A percentile compares a stretch with the other conserved stretches of the same genome.
Evolutionary conservation across 2,797 vertebrate genomes (phyloP).

Genomic region (Hybognathus amarus): DNA sequence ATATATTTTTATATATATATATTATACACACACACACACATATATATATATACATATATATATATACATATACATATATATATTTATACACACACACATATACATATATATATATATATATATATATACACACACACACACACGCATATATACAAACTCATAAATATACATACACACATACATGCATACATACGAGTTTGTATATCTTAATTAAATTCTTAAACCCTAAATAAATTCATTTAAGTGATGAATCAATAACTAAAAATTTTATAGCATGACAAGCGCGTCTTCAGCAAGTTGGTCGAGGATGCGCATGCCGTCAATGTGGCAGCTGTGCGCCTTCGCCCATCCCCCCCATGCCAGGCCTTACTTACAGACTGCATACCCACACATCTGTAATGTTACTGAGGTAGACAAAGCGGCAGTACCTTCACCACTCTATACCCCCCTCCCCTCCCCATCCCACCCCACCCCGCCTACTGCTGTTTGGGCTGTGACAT

Average conservation of each 20-base stretch:
- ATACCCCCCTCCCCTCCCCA: background rate
- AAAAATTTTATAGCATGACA: background rate
- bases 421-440: conserved; percentile 38
- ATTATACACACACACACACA: no score
- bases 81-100: no score
- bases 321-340: conserved; percentile 49
- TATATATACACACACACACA: no score
- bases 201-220: no score
- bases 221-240: no score
- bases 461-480: conserved; percentile 5
- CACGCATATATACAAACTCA: no score
- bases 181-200: no score
- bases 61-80: no score
- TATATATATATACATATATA: no score
- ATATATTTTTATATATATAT: no score
- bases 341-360: conserved; percentile 17
- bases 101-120: no score
- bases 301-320: conserved; percentile 43
- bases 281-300: conserved; percentile 35
- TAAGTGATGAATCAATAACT: conserved; percentile 2
- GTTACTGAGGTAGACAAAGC: conserved; percentile 46
- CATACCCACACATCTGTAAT: conserved; percentile 54
- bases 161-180: no score
- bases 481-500: conserved; percentile 51
- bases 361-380: conserved; percentile 28